A percentile compares a stretch with the other conserved stretches of the same genome.
Evolutionary conservation across 2,113 vertebrate species (phyloP).

Genomic region (Gymnorhina tibicen): DNA sequence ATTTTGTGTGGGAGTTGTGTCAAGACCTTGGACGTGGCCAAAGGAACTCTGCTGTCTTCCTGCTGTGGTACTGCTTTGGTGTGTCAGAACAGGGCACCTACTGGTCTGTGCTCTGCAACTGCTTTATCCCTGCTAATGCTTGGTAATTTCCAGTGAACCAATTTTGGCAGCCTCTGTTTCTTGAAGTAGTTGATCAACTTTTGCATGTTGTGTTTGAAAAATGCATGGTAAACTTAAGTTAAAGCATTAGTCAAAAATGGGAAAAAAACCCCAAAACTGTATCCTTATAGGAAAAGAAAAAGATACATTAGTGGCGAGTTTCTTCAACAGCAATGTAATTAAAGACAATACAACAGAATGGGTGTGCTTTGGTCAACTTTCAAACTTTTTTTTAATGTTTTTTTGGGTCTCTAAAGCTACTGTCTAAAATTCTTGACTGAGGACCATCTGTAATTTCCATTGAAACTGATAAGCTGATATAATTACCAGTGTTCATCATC

Average conservation of each 20-base stretch:
- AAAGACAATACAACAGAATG: not conserved
- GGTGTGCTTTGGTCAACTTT: not conserved
- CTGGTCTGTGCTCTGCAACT: not conserved
- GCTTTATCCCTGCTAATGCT: not conserved
- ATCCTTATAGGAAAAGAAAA: not conserved
- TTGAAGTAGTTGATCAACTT: not conserved
- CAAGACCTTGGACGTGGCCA: not conserved
- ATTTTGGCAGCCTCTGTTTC: not conserved
- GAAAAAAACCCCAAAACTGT: too few species aligned
- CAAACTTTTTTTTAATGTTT: not conserved
- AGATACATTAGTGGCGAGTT: not conserved
- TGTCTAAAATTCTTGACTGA: not conserved
- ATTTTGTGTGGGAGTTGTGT: not conserved
- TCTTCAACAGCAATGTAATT: not conserved
- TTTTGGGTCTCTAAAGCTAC: not conserved
- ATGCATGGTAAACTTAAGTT: not conserved
- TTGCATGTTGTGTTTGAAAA: not conserved
- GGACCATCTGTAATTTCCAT: not conserved
- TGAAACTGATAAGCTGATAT: not conserved
- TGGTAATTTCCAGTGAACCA: not conserved
- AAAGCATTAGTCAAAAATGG: not conserved
- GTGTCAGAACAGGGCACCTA: accelerated
- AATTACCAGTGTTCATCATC: not conserved
- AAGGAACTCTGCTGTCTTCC: not conserved
- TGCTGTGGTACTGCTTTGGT: not conserved